Percentiles rank a stretch among this genome's conserved stretches.
Evolutionary conservation across 2,797 vertebrate genomes (phyloP).

Genomic region (Channa striata): DNA sequence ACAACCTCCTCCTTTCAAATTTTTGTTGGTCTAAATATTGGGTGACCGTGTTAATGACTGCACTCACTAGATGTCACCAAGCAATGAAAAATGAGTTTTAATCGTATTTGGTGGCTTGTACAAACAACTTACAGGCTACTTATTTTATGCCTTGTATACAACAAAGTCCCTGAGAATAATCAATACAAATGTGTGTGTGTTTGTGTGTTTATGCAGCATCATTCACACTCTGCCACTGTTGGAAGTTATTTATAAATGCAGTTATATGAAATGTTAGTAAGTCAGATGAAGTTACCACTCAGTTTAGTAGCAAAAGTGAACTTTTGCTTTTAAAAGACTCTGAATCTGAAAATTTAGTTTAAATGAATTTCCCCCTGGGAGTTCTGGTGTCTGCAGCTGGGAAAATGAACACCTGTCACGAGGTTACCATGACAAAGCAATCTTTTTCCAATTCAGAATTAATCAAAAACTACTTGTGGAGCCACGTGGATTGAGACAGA

Average conservation of each 20-base stretch:
- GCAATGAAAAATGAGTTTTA: no score
- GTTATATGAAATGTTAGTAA: conserved; percentile 4
- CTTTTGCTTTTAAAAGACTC: conserved; percentile 12
- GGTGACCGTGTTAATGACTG: no score
- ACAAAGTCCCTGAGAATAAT: no score
- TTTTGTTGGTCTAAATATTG: no score
- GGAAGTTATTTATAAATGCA: neutral
- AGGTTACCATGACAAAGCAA: neutral
- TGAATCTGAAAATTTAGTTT: conserved; percentile 11
- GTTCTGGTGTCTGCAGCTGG: conserved; percentile 9
- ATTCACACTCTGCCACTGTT: conserved; percentile 6
- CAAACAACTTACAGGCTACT: no score
- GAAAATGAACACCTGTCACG: conserved; percentile 49
- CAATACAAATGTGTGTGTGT: no score
- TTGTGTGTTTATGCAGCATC: no score
- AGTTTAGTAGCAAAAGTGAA: conserved; percentile 13
- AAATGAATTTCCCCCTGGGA: conserved; percentile 19
- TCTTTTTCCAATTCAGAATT: conserved; percentile 33
- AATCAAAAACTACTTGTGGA: conserved; percentile 24
- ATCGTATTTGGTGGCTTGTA: no score
- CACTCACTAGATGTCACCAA: no score
- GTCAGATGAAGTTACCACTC: conserved; percentile 27
- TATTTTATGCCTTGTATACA: no score
- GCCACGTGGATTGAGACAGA: neutral
- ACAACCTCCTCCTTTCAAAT: no score